Evolutionary conservation across 2,113 vertebrate species (phyloP), one percentile per base, ranked within the genome.

Genomic region (Pomatostomus ruficeps): DNA sequence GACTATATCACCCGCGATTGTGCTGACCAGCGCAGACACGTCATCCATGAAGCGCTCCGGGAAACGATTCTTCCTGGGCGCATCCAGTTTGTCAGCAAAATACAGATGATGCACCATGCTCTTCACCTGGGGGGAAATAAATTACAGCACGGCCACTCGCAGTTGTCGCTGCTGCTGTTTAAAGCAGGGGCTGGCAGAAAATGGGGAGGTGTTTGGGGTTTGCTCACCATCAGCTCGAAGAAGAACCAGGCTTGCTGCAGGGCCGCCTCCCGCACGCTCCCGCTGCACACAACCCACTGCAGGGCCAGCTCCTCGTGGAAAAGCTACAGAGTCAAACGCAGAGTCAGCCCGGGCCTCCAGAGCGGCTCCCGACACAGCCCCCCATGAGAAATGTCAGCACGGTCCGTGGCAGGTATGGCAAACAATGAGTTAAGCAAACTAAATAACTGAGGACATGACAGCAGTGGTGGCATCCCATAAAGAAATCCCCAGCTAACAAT

Each of bases 11-110:
- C 98, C 97, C 6, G 99, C 98, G 23, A 99, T 99, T 91, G 99
- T 99, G 98, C 99, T 99, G 96, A 99, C 99, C 88, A 99, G 96
- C 42, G 99, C 99, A 57, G 98, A 97, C 76, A 99, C 99, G 95
- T 99, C 99, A 92, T 99, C 99, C 99, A 99, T 99, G 96, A 99
- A 99, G 70, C 99, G 99, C 96, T 99, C 99, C 7, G 99, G 99
- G 90, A 99, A 99, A 68, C 99, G 99, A 97, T 98, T 99, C 97
- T 99, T 99, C 94, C 99, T 98, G 7, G 98, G 97, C 1, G 98
- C 98, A 77, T 99, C 99, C n/a, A 99, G 98, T 88, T 99, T 99
- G 54, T 99, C 99, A 71, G 98, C 98, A 93, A 99, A 99, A 96
- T 99, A 99, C 92, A 99, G 98, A 97, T 99, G 99, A 94, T 99